A percentile compares a stretch with the other conserved stretches of the same genome.
phyloP scores from a whole-genome alignment of 2,113 vertebrate species.

The Helogale parvula region DNA sequence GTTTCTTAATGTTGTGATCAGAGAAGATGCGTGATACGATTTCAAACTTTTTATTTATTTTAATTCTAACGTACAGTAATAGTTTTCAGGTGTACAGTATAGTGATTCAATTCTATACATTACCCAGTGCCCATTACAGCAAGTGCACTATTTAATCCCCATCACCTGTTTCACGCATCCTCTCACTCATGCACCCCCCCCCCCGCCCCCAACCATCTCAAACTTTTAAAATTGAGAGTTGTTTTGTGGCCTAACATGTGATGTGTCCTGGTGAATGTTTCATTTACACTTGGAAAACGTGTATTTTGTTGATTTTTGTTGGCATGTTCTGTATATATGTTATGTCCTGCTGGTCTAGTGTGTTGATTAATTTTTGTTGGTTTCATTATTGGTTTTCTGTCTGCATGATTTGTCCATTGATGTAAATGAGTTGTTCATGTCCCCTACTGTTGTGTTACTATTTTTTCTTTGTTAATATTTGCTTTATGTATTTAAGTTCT shows the following conservation, averaged over 20 bases:
- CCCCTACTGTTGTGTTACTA: background rate
- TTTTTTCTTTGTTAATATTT: background rate
- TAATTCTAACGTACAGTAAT: background rate
- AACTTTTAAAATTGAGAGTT: background rate
- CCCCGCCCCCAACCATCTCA: background rate
- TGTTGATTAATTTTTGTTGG: background rate
- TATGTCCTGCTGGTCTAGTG: background rate
- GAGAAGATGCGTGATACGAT: background rate
- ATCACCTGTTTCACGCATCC: background rate
- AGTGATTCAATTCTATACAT: background rate
- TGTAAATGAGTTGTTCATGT: background rate
- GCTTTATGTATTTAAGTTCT: background rate
- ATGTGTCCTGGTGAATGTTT: background rate
- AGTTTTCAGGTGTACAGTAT: background rate
- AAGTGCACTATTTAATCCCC: background rate
- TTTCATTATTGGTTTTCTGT: background rate
- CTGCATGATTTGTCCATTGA: background rate
- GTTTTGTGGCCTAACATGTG: background rate
- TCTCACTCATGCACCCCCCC: background rate
- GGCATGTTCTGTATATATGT: background rate
- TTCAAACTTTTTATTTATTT: background rate
- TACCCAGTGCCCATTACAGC: background rate
- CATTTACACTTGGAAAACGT: background rate
- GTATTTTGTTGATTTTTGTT: background rate
- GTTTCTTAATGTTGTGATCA: background rate